Base-by-base conservation (phyloP, 2,888 invertebrate species). In the Microchrysa polita region DNA sequence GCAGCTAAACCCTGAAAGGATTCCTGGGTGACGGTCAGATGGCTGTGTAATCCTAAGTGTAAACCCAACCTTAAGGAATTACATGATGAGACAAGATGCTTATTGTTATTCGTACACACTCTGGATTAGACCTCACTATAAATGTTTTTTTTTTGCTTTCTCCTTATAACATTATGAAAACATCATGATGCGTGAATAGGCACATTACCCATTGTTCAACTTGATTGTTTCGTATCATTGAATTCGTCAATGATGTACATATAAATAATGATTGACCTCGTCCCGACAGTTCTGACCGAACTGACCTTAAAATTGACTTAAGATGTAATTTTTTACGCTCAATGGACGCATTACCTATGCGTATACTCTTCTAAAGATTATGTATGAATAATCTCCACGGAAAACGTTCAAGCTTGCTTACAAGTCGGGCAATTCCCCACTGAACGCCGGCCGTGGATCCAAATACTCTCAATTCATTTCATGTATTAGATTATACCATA, bases 111-210 rank as follows among this genome's bases (percentile, higher is more conserved):
- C n/a, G n/a, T n/a, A n/a, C n/a, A n/a, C n/a, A n/a, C n/a, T n/a
- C n/a, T n/a, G n/a, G n/a, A n/a, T n/a, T n/a, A n/a, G n/a, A n/a
- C n/a, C n/a, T n/a, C n/a, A n/a, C n/a, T n/a, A n/a, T n/a, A n/a
- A n/a, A n/a, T n/a, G n/a, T n/a, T n/a, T n/a, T n/a, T n/a, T n/a
- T n/a, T n/a, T n/a, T n/a, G n/a, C 40, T 40, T 61, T 27, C 14
- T 60, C 23, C 12, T 60, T 27, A 16, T 42, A 34, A 65, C 12
- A 44, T 65, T 48, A 65, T 48, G 23, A 65, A 65, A 65, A 48
- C 44, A 65, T 65, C 65, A 48, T 65, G 65, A 48, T 48, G 65
- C 16, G 27, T 48, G 65, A 65, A 65, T 65, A 65, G 65, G 42
- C 61, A 40, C 61, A 65, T 65, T 65, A 16, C 22, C 22, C 20